A percentile compares a stretch with the other conserved stretches of the same genome.
phyloP scores from a whole-genome alignment of 2,888 invertebrate genomes.

The Synanthedon myopaeformis region DNA sequence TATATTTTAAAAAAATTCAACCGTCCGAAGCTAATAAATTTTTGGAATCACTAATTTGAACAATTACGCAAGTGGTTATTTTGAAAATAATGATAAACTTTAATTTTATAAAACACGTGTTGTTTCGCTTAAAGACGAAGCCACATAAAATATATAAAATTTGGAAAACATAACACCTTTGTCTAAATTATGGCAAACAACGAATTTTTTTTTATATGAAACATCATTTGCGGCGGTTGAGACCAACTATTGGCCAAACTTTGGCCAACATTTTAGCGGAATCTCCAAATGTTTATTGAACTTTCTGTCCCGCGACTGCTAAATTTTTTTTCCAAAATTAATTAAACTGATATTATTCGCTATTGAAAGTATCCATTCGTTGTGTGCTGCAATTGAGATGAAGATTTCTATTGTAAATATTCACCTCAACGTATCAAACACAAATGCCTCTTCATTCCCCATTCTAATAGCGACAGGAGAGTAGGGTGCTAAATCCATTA shows the following conservation, averaged over 20 bases:
- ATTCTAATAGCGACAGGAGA: conserved; percentile 64
- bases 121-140: conserved; percentile 45
- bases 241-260: not conserved
- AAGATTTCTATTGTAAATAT: conserved; percentile 13
- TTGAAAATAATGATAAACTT: no score
- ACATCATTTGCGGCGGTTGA: no score
- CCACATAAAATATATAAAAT: conserved; percentile 35
- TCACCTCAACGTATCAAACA: conserved; percentile 20
- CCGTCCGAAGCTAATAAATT: no score
- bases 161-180: conserved; percentile 3
- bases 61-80: no score
- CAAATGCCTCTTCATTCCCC: conserved; percentile 39
- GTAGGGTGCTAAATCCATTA: conserved; percentile 55
- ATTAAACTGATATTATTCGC: conserved; percentile 1
- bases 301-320: no score
- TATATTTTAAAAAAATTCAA: no score
- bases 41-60: no score
- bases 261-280: no score
- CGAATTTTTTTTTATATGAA: conserved; percentile 5
- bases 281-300: no score
- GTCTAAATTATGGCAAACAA: conserved; percentile 12
- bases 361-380: conserved; percentile 10
- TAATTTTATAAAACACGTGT: no score
- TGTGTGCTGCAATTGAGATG: conserved; percentile 22
- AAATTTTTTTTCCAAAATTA: not conserved